A percentile compares a stretch with the other conserved stretches of the same genome.
Conservation (phyloP, 2,113 vertebrate species). For the Hypocryptadius cinnamomeus region DNA sequence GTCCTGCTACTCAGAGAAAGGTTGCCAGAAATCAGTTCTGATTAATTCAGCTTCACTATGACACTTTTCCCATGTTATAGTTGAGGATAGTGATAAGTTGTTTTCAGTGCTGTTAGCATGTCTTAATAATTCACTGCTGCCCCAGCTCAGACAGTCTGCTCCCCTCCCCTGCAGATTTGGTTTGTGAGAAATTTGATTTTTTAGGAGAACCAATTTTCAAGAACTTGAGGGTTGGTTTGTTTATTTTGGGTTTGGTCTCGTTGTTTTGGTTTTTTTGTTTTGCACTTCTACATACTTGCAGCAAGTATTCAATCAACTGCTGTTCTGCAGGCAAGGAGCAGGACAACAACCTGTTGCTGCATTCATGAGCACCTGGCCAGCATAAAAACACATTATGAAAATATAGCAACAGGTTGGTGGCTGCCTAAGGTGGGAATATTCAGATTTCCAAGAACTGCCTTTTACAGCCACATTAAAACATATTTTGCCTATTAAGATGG, state of each 20-base stretch:
- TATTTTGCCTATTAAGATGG: not conserved
- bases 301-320: not conserved
- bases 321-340: not conserved
- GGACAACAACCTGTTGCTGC: not conserved
- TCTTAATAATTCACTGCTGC: not conserved
- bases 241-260: not conserved
- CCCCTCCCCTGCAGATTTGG: not conserved
- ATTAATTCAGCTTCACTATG: not conserved
- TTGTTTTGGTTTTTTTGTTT: not conserved
- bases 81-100: not conserved
- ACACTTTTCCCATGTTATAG: not conserved
- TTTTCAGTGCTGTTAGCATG: not conserved
- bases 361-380: not conserved
- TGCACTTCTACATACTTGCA: not conserved
- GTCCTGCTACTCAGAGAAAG: not conserved
- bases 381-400: not conserved
- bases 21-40: not conserved
- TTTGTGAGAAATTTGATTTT: not conserved
- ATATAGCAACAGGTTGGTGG: fast-evolving
- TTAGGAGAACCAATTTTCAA: not conserved
- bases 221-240: not conserved
- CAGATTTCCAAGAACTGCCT: not conserved
- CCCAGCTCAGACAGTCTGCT: not conserved
- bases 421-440: not conserved
- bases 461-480: not conserved